phyloP scores from a whole-genome alignment of 2,888 invertebrate genomes.

The Cheilosia variabilis region DNA sequence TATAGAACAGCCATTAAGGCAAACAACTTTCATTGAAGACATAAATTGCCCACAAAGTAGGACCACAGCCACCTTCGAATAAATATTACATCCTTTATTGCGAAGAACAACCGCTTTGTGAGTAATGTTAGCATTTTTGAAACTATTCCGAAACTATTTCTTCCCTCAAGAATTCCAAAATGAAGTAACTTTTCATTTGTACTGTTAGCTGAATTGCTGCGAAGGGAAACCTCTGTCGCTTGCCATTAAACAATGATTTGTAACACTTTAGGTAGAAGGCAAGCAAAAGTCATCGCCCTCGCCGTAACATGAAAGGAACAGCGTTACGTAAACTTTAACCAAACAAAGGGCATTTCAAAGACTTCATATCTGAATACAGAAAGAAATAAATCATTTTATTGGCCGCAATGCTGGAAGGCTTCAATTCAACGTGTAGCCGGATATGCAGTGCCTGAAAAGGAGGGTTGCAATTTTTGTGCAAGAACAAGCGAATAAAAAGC shows the following conservation, averaged over 20 bases:
- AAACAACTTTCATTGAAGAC: slow-evolving; percentile 59
- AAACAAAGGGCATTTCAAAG: slow-evolving; percentile 59
- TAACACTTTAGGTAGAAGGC: slow-evolving; percentile 41
- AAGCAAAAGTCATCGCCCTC: slow-evolving; percentile 48
- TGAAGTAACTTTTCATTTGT: slow-evolving; percentile 46
- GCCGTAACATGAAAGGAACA: slow-evolving; percentile 12
- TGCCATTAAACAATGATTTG: slow-evolving; percentile 70
- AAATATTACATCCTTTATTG: slow-evolving; percentile 32
- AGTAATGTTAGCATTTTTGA: slow-evolving; percentile 43
- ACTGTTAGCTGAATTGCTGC: background rate
- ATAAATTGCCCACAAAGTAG: slow-evolving; percentile 49
- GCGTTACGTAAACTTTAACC: slow-evolving; percentile 50
- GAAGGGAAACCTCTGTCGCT: slow-evolving; percentile 39
- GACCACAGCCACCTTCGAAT: slow-evolving; percentile 16
- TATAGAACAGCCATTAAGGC: too few species aligned
- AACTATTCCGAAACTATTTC: slow-evolving; percentile 65
- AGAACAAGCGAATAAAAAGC: slow-evolving; percentile 8
- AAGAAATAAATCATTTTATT: slow-evolving; percentile 67
- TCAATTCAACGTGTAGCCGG: slow-evolving; percentile 40
- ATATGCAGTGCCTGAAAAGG: slow-evolving; percentile 28
- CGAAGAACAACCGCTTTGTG: slow-evolving; percentile 25
- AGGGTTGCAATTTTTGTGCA: background rate
- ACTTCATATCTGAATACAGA: slow-evolving; percentile 58
- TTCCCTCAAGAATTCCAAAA: slow-evolving; percentile 34
- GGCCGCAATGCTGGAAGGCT: slow-evolving; percentile 41